Percentiles rank a stretch among this genome's conserved stretches.
phyloP scores from a whole-genome alignment of 1,140 invertebrate species.

The Chironomus striatipennis region DNA sequence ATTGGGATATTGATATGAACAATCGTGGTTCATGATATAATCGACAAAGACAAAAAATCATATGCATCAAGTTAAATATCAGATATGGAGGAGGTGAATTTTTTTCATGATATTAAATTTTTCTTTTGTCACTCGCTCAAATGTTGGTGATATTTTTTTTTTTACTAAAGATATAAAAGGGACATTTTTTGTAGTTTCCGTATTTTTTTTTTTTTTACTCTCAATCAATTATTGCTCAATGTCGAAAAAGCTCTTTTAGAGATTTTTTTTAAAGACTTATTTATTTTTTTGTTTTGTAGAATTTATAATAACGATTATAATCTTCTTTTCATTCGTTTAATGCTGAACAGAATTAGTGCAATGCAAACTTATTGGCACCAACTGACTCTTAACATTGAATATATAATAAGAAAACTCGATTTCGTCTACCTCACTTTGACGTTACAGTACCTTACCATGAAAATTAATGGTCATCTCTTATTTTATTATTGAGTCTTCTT shows the following conservation, averaged over 20 bases:
- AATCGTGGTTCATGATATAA: neutral
- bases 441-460: neutral
- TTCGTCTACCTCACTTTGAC: neutral
- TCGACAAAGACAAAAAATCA: neutral
- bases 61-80: neutral
- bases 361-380: neutral
- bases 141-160: neutral
- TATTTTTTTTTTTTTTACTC: too few relatives aligned
- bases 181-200: neutral
- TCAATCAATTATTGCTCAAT: neutral
- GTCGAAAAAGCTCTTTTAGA: neutral
- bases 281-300: neutral
- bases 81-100: neutral
- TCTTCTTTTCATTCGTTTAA: too few relatives aligned
- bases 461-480: neutral
- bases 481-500: neutral
- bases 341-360: neutral
- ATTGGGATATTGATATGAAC: neutral
- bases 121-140: neutral
- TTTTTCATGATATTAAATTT: neutral
- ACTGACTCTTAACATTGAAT: neutral
- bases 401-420: neutral
- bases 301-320: too few relatives aligned
- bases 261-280: neutral
- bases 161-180: neutral